Evolutionary conservation across 1,140 invertebrate species (phyloP).

Genomic region (Melipona quadrifasciata): DNA sequence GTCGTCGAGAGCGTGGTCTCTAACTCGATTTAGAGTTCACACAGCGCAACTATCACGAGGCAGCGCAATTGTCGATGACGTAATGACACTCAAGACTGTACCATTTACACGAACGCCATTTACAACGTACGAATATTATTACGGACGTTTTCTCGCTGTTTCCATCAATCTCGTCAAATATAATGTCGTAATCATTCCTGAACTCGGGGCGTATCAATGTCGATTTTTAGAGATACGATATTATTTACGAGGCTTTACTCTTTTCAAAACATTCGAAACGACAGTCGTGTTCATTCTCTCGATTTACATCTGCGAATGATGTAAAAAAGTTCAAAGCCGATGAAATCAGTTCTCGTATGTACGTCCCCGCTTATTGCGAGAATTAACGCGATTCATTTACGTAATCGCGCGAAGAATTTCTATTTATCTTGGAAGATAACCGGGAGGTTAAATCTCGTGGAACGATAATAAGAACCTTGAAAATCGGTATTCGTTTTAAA

Average conservation of each 20-base stretch:
- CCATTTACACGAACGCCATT: not conserved
- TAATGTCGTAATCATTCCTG: constrained; percentile 6
- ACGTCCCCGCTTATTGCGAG: not conserved
- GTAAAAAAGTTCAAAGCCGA: too few relatives aligned
- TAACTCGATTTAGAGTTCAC: constrained; percentile 1
- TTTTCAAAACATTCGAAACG: too few relatives aligned
- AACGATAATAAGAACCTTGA: not conserved
- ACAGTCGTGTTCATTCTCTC: not conserved
- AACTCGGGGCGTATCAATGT: not conserved
- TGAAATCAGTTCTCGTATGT: not conserved
- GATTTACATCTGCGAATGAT: not conserved
- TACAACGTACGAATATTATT: not conserved
- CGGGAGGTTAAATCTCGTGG: not conserved
- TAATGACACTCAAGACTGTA: constrained; percentile 16
- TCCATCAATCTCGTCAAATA: not conserved
- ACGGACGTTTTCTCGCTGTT: not conserved
- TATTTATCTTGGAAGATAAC: not conserved
- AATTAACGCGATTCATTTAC: not conserved
- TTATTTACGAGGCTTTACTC: too few relatives aligned
- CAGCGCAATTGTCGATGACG: constrained; percentile 36
- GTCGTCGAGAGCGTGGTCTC: too few relatives aligned
- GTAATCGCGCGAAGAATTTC: not conserved
- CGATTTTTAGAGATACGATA: not conserved
- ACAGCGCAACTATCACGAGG: not conserved
- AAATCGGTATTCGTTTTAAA: not conserved